These are phyloP conservation scores for Monochamus saltuarius DNA, from an alignment of 1,140 invertebrate genomes.

Conservation along the genomic window DNA sequence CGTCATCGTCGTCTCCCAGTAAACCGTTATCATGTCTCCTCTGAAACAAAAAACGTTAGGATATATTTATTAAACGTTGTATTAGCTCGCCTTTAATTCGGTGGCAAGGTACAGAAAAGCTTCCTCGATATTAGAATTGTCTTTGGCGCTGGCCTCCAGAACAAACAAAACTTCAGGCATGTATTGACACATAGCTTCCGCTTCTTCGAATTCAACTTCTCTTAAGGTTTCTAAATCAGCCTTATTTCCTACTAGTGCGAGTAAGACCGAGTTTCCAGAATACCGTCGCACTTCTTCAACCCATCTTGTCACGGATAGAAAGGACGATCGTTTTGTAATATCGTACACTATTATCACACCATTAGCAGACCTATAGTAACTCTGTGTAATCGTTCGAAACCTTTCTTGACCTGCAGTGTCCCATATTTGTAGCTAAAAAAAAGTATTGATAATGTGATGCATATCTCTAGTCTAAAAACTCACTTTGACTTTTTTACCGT, in stretches of 20 bases:
- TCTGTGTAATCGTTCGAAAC: constrained; percentile 90
- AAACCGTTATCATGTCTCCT: constrained; percentile 65
- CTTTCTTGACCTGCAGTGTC: constrained; percentile 92
- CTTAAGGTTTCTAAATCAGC: constrained; percentile 79
- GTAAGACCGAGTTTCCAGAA: constrained; percentile 85
- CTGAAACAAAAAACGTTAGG: constrained; percentile 53
- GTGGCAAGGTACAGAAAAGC: constrained; percentile 86
- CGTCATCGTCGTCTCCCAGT: constrained; percentile 59
- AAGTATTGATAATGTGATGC: neutral
- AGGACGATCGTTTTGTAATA: constrained; percentile 88
- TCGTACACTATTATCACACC: constrained; percentile 94
- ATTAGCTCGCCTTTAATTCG: constrained; percentile 72
- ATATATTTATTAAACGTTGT: constrained; percentile 2
- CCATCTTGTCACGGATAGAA: constrained; percentile 88
- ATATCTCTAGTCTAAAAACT: constrained; percentile 28
- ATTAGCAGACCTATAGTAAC: constrained; percentile 91
- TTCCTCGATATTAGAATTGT: constrained; percentile 90
- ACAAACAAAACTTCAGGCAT: constrained; percentile 81
- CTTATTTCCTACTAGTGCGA: constrained; percentile 90
- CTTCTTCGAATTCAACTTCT: constrained; percentile 83
- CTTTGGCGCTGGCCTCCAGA: constrained; percentile 91
- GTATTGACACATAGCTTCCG: constrained; percentile 79
- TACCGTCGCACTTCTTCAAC: constrained; percentile 90
- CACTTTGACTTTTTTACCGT: constrained; percentile 92
- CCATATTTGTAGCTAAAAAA: constrained; percentile 80